Evolutionary conservation across 2,888 invertebrate genomes (phyloP).

Genomic region (Gymnosoma rotundatum): DNA sequence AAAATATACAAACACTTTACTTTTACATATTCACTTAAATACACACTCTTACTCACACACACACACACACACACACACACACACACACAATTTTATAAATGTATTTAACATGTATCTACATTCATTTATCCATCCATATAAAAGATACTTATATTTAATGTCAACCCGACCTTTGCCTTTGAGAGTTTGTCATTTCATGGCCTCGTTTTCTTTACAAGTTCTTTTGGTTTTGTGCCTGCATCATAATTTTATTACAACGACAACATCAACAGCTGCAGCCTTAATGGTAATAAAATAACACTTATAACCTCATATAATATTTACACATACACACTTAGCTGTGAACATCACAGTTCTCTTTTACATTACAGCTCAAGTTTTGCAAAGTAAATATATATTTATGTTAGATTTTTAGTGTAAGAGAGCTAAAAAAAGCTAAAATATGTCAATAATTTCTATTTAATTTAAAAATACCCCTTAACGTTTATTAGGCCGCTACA

Average conservation of each 20-base stretch:
- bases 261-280: slow-evolving; percentile 21
- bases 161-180: slow-evolving; percentile 68
- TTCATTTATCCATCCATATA: neutral
- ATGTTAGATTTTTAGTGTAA: no score
- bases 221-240: slow-evolving; percentile 64
- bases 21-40: slow-evolving; percentile 32
- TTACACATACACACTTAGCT: no score
- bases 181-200: slow-evolving; percentile 69
- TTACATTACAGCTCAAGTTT: no score
- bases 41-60: no score
- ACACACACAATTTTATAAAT: neutral
- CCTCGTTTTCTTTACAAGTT: slow-evolving; percentile 62
- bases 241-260: slow-evolving; percentile 63
- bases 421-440: no score
- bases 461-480: no score
- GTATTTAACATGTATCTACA: neutral
- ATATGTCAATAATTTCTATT: no score
- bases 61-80: neutral
- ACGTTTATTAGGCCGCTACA: no score
- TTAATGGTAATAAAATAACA: no score
- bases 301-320: no score
- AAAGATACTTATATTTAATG: slow-evolving; percentile 49
- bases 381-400: no score
- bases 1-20: slow-evolving; percentile 31
- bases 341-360: no score